Evolutionary conservation across 2,113 vertebrate genomes (phyloP).

Genomic region (Neodontobutis hainanensis): DNA sequence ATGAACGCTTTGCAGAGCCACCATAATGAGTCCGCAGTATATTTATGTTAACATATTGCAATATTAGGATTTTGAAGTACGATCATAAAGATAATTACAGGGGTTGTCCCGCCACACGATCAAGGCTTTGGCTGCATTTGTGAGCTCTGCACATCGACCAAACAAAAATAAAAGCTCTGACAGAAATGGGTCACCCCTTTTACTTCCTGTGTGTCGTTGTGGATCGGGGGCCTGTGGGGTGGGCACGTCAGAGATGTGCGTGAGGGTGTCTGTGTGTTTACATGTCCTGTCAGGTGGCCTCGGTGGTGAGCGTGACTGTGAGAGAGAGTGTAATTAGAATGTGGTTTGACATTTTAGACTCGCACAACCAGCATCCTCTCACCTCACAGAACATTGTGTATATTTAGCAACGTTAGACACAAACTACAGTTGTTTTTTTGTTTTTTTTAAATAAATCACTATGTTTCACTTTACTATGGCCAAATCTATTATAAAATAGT

Average conservation of each 20-base stretch:
- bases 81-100: too few species aligned
- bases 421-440: conserved; percentile 19
- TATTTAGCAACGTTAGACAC: conserved; percentile 37
- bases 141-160: conserved; percentile 45
- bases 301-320: conserved; percentile 28
- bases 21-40: too few species aligned
- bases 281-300: conserved; percentile 71
- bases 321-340: conserved; percentile 57
- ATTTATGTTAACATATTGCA: too few species aligned
- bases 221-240: conserved; percentile 29
- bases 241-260: conserved; percentile 13
- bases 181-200: conserved; percentile 68
- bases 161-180: conserved; percentile 49
- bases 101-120: too few species aligned
- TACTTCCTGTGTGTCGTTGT: conserved; percentile 68
- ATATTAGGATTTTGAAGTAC: too few species aligned
- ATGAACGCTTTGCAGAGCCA: too few species aligned
- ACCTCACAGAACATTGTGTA: conserved; percentile 39
- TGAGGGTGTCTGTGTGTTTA: conserved; percentile 37
- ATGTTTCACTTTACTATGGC: conserved; percentile 21
- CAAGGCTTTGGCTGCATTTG: not conserved
- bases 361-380: conserved; percentile 63
- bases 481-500: not conserved
- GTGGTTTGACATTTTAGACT: conserved; percentile 80
- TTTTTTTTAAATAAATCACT: conserved; percentile 5